These are phyloP conservation scores for Tenodera sinensis DNA, from an alignment of 2,888 invertebrate genomes.

Conservation along the genomic window DNA sequence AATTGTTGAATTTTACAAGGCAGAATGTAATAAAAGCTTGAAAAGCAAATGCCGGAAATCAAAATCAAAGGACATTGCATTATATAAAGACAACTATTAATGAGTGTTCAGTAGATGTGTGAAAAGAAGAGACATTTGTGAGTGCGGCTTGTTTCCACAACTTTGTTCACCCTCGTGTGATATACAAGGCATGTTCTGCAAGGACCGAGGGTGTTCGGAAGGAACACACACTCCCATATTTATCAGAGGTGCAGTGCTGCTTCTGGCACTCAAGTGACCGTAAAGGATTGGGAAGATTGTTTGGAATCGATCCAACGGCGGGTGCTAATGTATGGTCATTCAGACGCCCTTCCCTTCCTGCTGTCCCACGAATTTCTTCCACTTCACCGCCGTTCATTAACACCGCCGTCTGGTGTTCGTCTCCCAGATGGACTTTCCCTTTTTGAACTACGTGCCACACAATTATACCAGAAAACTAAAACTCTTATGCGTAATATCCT, in stretches of 20 bases:
- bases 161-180: not conserved
- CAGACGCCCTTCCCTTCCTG: not conserved
- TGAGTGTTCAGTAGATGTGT: too few species aligned
- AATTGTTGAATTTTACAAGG: too few species aligned
- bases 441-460: too few species aligned
- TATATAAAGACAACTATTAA: too few species aligned
- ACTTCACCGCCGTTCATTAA: not conserved
- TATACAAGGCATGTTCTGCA: not conserved
- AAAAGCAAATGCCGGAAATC: too few species aligned
- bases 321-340: constrained; percentile 22
- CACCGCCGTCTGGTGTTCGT: not conserved
- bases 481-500: too few species aligned
- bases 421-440: not conserved
- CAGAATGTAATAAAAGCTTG: too few species aligned
- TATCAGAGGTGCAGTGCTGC: not conserved
- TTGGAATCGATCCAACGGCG: constrained; percentile 24
- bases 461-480: too few species aligned
- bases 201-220: not conserved
- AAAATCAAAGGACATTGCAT: too few species aligned
- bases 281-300: constrained; percentile 5
- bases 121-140: too few species aligned
- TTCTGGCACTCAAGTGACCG: not conserved
- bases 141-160: too few species aligned
- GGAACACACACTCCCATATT: not conserved
- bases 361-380: not conserved